phyloP scores from a whole-genome alignment of 92 coral and sea anemone genomes.

The Nematostella vectensis region DNA sequence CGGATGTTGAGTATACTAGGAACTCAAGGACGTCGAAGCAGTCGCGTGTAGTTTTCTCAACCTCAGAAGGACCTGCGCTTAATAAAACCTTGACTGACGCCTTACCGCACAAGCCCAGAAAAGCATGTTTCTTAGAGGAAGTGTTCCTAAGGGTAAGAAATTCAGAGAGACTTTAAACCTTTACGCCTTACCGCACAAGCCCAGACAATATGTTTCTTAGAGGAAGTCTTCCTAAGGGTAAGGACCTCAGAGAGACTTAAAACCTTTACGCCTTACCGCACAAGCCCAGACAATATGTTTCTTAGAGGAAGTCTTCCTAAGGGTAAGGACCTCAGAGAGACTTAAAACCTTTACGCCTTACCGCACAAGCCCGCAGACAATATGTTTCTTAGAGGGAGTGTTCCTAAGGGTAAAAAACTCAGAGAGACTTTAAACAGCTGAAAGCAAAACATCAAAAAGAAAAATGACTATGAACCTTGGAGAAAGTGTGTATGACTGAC shows the following conservation, averaged over 20 bases:
- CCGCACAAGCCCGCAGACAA: constrained; percentile 6
- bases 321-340: no score
- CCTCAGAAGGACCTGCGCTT: constrained; percentile 7
- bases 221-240: constrained; percentile 21
- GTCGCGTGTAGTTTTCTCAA: constrained; percentile 34
- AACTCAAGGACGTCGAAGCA: constrained; percentile 7
- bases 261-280: constrained; percentile 12
- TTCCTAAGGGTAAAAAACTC: constrained; percentile 24
- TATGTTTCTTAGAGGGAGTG: constrained; percentile 10
- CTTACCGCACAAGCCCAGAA: constrained; percentile 12
- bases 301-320: constrained; percentile 8
- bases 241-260: no score
- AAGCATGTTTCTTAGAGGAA: constrained; percentile 6
- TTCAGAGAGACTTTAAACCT: no score
- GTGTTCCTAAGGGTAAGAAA: constrained; percentile 24
- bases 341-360: no score
- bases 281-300: constrained; percentile 8
- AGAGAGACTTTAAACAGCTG: no score
- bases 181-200: constrained; percentile 10
- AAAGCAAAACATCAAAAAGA: no score
- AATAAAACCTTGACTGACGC: constrained; percentile 10
- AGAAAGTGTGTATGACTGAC: no score
- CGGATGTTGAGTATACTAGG: constrained; percentile 33
- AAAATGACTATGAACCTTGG: no score
- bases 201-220: constrained; percentile 8